phyloP scores from a whole-genome alignment of 2,888 invertebrate species.

The Polylopha cassiicola region DNA sequence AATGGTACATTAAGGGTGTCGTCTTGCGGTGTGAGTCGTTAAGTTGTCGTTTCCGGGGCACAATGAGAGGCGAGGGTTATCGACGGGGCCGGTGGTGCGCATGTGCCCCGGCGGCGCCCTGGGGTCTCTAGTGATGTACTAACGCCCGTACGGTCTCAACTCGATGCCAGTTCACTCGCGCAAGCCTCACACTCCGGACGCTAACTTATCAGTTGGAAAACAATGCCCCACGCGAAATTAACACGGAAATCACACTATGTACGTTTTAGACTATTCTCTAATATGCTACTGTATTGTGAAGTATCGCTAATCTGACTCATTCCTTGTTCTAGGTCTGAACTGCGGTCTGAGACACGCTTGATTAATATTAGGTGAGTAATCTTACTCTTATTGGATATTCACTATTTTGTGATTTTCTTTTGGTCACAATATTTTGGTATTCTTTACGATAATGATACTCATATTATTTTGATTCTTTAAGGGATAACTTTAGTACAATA shows the following conservation, averaged over 20 bases:
- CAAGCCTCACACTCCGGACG: slow-evolving; percentile 46
- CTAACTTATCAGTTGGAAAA: slow-evolving; percentile 28
- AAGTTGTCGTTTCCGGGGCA: slow-evolving; percentile 70
- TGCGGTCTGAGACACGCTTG: slow-evolving; percentile 37
- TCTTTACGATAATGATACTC: slow-evolving; percentile 13
- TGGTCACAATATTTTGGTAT: slow-evolving; percentile 17
- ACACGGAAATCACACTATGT: slow-evolving; percentile 41
- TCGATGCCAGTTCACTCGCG: slow-evolving; percentile 58
- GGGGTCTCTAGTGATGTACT: slow-evolving; percentile 66
- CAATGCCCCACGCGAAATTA: slow-evolving; percentile 38
- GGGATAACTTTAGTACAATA: too few relatives aligned
- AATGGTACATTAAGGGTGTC: slow-evolving; percentile 41
- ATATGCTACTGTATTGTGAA: too few relatives aligned
- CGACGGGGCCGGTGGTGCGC: slow-evolving; percentile 63
- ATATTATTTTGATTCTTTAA: slow-evolving; percentile 23
- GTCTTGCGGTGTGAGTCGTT: slow-evolving; percentile 67
- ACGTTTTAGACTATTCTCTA: too few relatives aligned
- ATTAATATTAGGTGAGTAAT: slow-evolving; percentile 19
- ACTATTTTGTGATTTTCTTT: slow-evolving; percentile 23
- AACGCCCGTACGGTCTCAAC: slow-evolving; percentile 55
- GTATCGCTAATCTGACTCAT: slow-evolving; percentile 36
- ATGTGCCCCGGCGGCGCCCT: slow-evolving; percentile 68
- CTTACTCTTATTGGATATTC: slow-evolving; percentile 49
- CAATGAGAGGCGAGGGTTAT: slow-evolving; percentile 69
- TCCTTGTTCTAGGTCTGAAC: slow-evolving; percentile 57